Base-by-base conservation (phyloP, 2,888 invertebrate genomes). In the Oscheius myriophilus region DNA sequence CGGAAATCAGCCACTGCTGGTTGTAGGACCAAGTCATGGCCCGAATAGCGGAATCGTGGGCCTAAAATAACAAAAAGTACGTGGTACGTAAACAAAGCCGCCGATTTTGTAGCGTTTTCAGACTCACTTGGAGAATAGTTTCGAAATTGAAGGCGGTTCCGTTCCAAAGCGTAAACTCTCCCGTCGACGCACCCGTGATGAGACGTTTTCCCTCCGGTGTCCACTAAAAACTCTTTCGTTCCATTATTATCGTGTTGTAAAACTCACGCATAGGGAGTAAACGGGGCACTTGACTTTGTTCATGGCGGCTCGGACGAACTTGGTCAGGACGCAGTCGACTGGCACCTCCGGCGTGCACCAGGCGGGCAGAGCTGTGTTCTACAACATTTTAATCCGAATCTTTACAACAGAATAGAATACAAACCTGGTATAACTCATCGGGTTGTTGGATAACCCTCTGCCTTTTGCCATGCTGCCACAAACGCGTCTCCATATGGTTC, bases 131-230 rank as follows among this genome's bases (percentile, higher is more conserved):
- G 58, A 98, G 90, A 88, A 99, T 99, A n/a, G 98, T 99, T 90
- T 99, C 98, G 89, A 99, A 99, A 89, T 98, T 99, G 89, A 98
- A 99, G n/a, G 97, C 98, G 39, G 98, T 91, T 41, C 98, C 98
- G 90, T 98, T 98, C 98, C 98, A 99, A 2, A 99, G 89, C 0
- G 98, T 99, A 87, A 99, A 98, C 89, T 99, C 98, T 53, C 98
- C 98, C 67, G 96, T 96, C 39, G 97, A 97, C 25, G 98, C 97
- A 12, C 98, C 98, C 1, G 98, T 99, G 7, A 98, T 94, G 72
- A 99, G 90, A 80, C 98, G 91, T 77, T 98, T 91, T 16, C 98
- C 98, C 89, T 99, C 98, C 0, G 98, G 98, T 7, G 98, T 98
- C 98, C 98, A 99, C 89, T 90, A 80, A 57, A 61, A 87, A 81